phyloP scores from a whole-genome alignment of 2,797 vertebrate species.

The Sebastes elongatus region DNA sequence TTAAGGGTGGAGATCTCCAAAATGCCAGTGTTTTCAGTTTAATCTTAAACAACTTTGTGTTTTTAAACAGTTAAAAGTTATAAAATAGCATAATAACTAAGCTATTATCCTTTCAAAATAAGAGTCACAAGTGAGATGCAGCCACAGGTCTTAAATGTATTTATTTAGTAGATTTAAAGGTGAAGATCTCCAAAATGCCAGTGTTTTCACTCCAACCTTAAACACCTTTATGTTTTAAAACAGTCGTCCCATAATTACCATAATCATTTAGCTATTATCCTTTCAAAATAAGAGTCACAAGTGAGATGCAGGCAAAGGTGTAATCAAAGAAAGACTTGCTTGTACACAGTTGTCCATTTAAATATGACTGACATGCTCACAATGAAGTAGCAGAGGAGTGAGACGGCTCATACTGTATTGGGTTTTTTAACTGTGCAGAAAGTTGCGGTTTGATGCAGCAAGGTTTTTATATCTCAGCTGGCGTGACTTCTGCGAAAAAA shows the following conservation, averaged over 20 bases:
- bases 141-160: not conserved
- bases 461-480: not conserved
- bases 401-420: not conserved
- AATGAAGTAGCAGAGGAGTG: not conserved
- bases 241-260: not conserved
- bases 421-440: not conserved
- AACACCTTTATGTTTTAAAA: not conserved
- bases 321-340: not conserved
- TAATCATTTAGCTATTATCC: too few species aligned
- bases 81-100: not conserved
- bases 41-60: not conserved
- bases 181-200: not conserved
- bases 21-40: not conserved
- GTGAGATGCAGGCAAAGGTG: not conserved
- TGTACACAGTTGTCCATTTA: not conserved
- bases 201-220: too few species aligned
- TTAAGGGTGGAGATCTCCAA: not conserved
- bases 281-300: not conserved
- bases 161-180: not conserved
- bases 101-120: not conserved
- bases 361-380: not conserved
- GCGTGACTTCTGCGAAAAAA: not conserved
- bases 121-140: not conserved
- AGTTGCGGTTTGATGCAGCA: not conserved
- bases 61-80: not conserved